These are phyloP conservation scores for Dinomys branickii DNA, from an alignment of 2,113 vertebrate genomes.

Conservation along the genomic window DNA sequence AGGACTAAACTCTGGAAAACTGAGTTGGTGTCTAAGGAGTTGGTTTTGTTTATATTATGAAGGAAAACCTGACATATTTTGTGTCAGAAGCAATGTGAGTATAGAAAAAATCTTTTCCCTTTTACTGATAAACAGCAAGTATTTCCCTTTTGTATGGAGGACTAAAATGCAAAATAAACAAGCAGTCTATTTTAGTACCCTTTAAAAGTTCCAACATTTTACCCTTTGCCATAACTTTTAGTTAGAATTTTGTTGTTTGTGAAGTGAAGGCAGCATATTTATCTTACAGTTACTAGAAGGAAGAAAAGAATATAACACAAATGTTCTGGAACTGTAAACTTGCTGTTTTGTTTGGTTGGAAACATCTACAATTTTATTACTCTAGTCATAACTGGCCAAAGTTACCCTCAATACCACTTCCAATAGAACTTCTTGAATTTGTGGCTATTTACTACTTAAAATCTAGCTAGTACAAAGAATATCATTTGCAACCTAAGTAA, in stretches of 20 bases:
- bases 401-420: not conserved
- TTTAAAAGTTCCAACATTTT: not conserved
- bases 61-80: not conserved
- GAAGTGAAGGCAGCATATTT: not conserved
- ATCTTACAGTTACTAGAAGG: not conserved
- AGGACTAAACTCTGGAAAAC: not conserved
- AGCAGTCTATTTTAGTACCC: not conserved
- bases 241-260: not conserved
- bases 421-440: not conserved
- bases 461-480: not conserved
- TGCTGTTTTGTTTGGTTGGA: not conserved
- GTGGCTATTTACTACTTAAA: not conserved
- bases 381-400: not conserved
- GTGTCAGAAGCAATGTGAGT: not conserved
- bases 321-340: not conserved
- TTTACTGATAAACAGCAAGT: not conserved
- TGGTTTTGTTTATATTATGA: not conserved
- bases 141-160: not conserved
- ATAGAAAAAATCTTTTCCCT: not conserved
- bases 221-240: not conserved
- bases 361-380: not conserved
- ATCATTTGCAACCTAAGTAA: constrained; percentile 52
- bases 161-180: not conserved
- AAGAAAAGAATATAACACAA: not conserved
- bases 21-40: not conserved